Evolutionary conservation across 2,888 invertebrate species (phyloP).

Genomic region (Drosophila meridiana): DNA sequence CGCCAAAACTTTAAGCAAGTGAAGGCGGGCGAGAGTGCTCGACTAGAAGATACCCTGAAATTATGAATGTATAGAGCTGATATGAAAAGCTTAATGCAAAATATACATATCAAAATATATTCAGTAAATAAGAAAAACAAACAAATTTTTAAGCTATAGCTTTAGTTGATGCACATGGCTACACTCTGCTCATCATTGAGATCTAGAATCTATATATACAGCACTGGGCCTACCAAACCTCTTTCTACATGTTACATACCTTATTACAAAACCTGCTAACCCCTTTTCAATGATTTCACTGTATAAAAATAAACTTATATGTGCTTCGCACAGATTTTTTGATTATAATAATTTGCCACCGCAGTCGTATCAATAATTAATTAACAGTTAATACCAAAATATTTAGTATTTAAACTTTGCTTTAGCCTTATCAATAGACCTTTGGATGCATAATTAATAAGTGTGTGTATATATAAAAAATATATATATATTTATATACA

Average conservation of each 20-base stretch:
- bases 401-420: neutral
- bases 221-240: neutral
- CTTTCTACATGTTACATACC: neutral
- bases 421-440: neutral
- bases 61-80: neutral
- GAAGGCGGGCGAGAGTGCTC: neutral
- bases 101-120: neutral
- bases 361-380: neutral
- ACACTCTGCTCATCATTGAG: neutral
- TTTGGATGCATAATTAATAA: slow-evolving; percentile 5
- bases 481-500: neutral
- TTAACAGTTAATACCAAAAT: neutral
- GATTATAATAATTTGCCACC: neutral
- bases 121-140: neutral
- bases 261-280: neutral
- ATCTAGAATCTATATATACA: neutral
- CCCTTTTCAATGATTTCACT: neutral
- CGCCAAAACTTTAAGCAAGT: neutral
- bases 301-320: neutral
- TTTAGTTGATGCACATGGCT: neutral
- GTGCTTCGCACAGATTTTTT: slow-evolving; percentile 1
- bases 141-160: no score
- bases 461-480: neutral
- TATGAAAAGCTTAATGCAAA: neutral
- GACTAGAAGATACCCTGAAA: neutral